Conservation (phyloP, 2,888 invertebrate species). For the Lepidochitona cinerea region DNA sequence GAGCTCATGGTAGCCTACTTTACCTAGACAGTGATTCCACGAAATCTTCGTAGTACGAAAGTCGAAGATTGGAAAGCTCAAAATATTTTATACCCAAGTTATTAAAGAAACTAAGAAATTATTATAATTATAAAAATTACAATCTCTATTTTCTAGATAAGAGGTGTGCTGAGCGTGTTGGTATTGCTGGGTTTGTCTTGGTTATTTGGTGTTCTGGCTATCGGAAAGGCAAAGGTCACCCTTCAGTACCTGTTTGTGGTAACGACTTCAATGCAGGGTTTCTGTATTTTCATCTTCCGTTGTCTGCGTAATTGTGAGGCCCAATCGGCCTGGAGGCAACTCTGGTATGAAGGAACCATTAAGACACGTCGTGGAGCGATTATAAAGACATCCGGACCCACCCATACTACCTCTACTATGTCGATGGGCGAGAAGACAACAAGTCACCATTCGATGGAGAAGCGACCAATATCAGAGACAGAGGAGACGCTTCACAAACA, state of each 20-base stretch:
- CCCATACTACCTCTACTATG: neutral
- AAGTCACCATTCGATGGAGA: neutral
- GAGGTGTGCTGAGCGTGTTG: conserved; percentile 22
- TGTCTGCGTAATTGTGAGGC: conserved; percentile 16
- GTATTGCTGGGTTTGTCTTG: conserved; percentile 29
- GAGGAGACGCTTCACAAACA: neutral
- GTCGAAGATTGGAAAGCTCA: too few relatives aligned
- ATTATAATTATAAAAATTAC: too few relatives aligned
- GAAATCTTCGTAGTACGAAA: too few relatives aligned
- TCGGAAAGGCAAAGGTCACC: conserved; percentile 13
- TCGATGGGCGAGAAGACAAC: neutral
- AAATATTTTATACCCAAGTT: too few relatives aligned
- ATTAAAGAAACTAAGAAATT: too few relatives aligned
- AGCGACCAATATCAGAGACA: neutral
- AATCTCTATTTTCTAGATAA: neutral
- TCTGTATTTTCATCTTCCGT: conserved; percentile 20
- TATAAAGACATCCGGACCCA: neutral
- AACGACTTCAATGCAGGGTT: conserved; percentile 19
- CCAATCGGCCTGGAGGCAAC: conserved; percentile 12
- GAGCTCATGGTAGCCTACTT: too few relatives aligned
- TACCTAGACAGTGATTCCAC: too few relatives aligned
- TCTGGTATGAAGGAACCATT: conserved; percentile 10
- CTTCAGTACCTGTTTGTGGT: conserved; percentile 32
- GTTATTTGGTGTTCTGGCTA: conserved; percentile 29
- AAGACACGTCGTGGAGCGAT: neutral